phyloP scores from a whole-genome alignment of 2,797 vertebrate species.

The Paedocypris micromegethes region DNA sequence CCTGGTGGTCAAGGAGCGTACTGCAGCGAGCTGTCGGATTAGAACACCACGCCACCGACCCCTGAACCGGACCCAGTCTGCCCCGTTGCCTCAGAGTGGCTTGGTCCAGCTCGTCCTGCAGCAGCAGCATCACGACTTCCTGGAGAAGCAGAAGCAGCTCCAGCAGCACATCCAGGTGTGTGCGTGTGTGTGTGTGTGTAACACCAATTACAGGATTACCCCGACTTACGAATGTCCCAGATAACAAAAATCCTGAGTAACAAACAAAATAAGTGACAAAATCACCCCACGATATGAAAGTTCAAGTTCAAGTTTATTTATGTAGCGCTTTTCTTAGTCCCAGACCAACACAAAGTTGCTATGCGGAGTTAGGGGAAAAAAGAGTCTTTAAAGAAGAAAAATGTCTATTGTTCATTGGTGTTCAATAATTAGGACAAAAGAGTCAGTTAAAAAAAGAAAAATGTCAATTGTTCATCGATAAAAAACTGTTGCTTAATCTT shows the following conservation, averaged over 20 bases:
- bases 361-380: too few relatives aligned
- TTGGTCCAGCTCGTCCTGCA: constrained; percentile 96
- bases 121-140: constrained; percentile 96
- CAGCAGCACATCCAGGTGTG: constrained; percentile 97
- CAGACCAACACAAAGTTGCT: too few relatives aligned
- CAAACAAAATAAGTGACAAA: background rate
- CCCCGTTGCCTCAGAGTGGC: constrained; percentile 92
- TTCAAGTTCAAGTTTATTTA: too few relatives aligned
- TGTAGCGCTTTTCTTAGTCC: too few relatives aligned
- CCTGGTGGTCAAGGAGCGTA: constrained; percentile 84
- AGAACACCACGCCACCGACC: constrained; percentile 93
- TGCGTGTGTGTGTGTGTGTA: too few relatives aligned
- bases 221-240: constrained; percentile 60
- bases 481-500: background rate
- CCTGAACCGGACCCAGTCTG: constrained; percentile 93
- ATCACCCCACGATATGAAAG: background rate
- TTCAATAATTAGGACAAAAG: too few relatives aligned
- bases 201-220: too few relatives aligned
- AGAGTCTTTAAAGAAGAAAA: too few relatives aligned
- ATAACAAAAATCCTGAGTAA: constrained; percentile 53
- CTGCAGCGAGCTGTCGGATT: constrained; percentile 74
- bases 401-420: too few relatives aligned
- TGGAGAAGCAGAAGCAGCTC: constrained; percentile 97
- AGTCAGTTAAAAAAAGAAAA: too few relatives aligned
- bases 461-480: background rate